Evolutionary conservation across 2,888 invertebrate genomes (phyloP).

Genomic region (Atrina japonica): DNA sequence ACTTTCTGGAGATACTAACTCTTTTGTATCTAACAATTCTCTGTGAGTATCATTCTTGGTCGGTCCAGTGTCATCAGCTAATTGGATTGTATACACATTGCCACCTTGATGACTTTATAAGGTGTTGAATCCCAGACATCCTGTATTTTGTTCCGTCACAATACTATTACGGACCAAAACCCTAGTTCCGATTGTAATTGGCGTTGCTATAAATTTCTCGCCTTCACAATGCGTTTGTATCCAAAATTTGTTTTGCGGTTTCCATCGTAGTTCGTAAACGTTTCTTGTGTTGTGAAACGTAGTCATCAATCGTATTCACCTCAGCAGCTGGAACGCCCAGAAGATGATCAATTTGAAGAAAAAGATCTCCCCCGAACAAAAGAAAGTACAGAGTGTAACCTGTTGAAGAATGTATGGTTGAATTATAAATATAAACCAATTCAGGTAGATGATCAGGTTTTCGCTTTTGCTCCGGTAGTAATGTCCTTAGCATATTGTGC

Average conservation of each 20-base stretch:
- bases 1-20: neutral
- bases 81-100: too few relatives aligned
- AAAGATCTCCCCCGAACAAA: constrained; percentile 27
- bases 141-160: constrained; percentile 24
- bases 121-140: constrained; percentile 28
- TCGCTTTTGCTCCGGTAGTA: constrained; percentile 18
- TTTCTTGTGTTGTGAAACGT: constrained; percentile 20
- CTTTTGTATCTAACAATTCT: constrained; percentile 6
- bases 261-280: constrained; percentile 1
- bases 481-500: constrained; percentile 30
- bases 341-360: constrained; percentile 6
- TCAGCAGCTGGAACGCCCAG: constrained; percentile 1
- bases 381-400: constrained; percentile 23
- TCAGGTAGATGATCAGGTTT: constrained; percentile 26
- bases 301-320: constrained; percentile 6
- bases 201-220: neutral
- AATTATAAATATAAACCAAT: constrained; percentile 30
- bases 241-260: neutral
- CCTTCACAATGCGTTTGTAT: constrained; percentile 8
- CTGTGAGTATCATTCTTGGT: neutral
- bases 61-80: constrained; percentile 7
- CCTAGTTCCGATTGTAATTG: neutral
- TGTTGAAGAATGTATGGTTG: constrained; percentile 30
- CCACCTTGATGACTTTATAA: constrained; percentile 11
- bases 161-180: constrained; percentile 2